Conservation (phyloP, 2,113 vertebrate genomes). For the Nestor notabilis region DNA sequence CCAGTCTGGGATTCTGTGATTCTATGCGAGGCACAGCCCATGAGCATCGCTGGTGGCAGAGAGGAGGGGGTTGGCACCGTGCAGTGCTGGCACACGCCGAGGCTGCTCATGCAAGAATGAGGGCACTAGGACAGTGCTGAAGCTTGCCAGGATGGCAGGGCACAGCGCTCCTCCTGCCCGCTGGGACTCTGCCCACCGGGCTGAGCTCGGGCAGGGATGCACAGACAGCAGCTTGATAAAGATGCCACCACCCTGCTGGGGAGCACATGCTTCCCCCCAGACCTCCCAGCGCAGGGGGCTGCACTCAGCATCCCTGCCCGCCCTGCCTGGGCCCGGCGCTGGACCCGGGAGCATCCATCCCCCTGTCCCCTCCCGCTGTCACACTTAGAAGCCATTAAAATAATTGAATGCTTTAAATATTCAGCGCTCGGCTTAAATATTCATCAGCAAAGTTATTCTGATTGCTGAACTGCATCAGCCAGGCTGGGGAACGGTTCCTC, state of each 20-base stretch:
- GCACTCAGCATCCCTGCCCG: neutral
- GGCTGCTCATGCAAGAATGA: neutral
- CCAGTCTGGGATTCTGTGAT: neutral
- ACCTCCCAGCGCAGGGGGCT: neutral
- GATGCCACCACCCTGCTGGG: neutral
- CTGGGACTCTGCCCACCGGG: neutral
- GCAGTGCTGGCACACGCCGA: rapidly evolving
- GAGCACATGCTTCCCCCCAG: rapidly evolving
- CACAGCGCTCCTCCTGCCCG: neutral
- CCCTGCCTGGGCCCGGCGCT: rapidly evolving
- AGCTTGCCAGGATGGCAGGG: neutral
- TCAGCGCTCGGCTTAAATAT: slow-evolving; percentile 65
- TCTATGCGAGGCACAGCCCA: rapidly evolving
- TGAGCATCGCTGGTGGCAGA: neutral
- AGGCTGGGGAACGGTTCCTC: neutral
- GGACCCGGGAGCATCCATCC: neutral
- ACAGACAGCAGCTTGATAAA: rapidly evolving
- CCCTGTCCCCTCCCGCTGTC: slow-evolving; percentile 25
- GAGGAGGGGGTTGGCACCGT: rapidly evolving
- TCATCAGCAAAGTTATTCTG: slow-evolving; percentile 63
- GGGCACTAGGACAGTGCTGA: slow-evolving; percentile 1
- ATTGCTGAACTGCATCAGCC: slow-evolving; percentile 49
- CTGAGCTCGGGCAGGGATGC: rapidly evolving
- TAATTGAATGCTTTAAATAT: slow-evolving; percentile 71
- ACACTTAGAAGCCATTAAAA: slow-evolving; percentile 68